Evolutionary conservation across 2,888 invertebrate genomes (phyloP), one percentile per base, ranked within the genome.

Genomic region (Anorthoa munda): DNA sequence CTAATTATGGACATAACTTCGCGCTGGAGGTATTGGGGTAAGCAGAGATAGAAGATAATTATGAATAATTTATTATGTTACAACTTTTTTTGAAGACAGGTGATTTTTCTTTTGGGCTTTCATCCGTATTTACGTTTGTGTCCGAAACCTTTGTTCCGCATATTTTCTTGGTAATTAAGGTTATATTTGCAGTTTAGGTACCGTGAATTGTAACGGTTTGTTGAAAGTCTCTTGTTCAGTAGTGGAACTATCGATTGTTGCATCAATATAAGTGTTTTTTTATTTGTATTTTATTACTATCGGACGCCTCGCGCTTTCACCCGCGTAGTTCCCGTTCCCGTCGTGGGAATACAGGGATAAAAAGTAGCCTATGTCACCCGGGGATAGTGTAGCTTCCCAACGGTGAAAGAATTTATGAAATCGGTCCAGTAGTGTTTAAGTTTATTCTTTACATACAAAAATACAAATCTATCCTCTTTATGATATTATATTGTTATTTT

Each of bases 1-100:
- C 64, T 77, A 63, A 83, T 79, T 71, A 60, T 79, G 50, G n/a
- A 39, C 75, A 81, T 83, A 60, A 60, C 59, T 83, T 69, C 12
- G 46, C 59, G 66, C 53, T 79, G 18, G 17, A 59, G 45, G 48
- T 74, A 71, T 23, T 18, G 53, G 50, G 39, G 66, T 77, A 21
- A 63, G 66, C 23, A 69, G 65, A 72, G 66, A 69, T 76, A 51
- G 26, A 2, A 78, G 79, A 72, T 76, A 39, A 39, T 39, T 39
- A 64, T 18, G 39, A 21, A 17, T 4, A 45, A 76, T 78, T 63
- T 63, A 63, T 63, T 58, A 31, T 21, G 15, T 12, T 7, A 46
- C 4, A n/a, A 31, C n/a, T 39, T 58, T 63, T 51, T 21, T 2
- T 58, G 18, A 18, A 18, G 46, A 48, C 46, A 26, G 58, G 63